phyloP scores from a whole-genome alignment of 1,140 invertebrate species.

The Drosophila aff. region DNA sequence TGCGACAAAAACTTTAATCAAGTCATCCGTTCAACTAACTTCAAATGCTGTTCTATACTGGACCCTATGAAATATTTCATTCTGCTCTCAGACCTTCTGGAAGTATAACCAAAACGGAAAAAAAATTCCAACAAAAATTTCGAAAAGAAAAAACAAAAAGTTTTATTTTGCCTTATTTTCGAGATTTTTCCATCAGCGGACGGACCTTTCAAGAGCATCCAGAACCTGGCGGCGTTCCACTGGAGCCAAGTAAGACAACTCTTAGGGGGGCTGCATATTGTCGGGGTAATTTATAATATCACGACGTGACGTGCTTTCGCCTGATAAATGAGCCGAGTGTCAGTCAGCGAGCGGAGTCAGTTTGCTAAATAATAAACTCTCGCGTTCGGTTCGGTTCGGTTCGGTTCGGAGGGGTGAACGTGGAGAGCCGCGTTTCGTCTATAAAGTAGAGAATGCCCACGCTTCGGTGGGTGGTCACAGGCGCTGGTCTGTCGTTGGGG shows the following conservation, averaged over 20 bases:
- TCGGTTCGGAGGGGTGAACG: background rate
- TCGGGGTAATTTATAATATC: slow-evolving; percentile 50
- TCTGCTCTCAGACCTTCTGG: background rate
- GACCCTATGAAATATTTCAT: background rate
- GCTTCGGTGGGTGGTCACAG: slow-evolving; percentile 15
- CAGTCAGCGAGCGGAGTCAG: slow-evolving; percentile 53
- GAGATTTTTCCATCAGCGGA: background rate
- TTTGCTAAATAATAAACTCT: slow-evolving; percentile 55
- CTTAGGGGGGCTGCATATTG: slow-evolving; percentile 37
- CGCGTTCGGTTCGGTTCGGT: background rate
- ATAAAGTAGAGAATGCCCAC: slow-evolving; percentile 32
- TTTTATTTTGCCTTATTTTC: background rate
- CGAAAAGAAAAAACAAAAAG: background rate
- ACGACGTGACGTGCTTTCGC: slow-evolving; percentile 48
- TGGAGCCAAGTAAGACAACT: slow-evolving; percentile 9
- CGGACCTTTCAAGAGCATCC: background rate
- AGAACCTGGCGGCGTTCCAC: background rate
- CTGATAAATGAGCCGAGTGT: slow-evolving; percentile 54
- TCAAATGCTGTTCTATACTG: background rate
- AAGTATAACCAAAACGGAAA: background rate
- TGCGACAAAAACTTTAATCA: no score
- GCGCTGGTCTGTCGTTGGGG: background rate
- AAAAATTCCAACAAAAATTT: no score
- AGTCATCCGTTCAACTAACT: background rate
- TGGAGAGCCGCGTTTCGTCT: slow-evolving; percentile 38